These are phyloP conservation scores for Acronicta leporina DNA, from an alignment of 2,888 invertebrate species.

Conservation along the genomic window DNA sequence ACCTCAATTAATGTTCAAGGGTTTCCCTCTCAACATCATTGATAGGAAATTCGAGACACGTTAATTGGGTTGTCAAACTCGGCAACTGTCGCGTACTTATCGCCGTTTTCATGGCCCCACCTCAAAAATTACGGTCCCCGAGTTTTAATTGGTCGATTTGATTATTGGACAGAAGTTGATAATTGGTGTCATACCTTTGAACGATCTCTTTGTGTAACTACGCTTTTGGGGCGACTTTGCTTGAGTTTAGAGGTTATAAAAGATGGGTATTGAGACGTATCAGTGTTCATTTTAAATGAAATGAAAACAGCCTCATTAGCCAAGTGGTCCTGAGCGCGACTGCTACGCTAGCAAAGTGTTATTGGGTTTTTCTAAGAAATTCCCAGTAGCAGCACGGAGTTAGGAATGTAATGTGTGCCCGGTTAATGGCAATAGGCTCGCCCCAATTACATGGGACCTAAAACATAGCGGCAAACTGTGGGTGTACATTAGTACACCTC, in stretches of 20 bases:
- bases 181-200: conserved; percentile 55
- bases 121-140: conserved; percentile 37
- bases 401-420: no score
- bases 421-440: no score
- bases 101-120: conserved; percentile 25
- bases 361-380: no score
- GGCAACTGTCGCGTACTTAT: conserved; percentile 20
- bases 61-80: conserved; percentile 43
- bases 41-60: conserved; percentile 24
- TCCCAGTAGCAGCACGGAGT: no score
- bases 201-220: conserved; percentile 29
- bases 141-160: conserved; percentile 55
- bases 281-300: no score
- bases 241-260: neutral
- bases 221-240: conserved; percentile 2
- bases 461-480: no score
- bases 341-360: no score
- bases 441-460: no score
- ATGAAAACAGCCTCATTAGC: no score
- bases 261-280: neutral
- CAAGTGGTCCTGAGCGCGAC: no score
- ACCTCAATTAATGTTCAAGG: conserved; percentile 22
- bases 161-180: conserved; percentile 54
- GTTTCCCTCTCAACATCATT: conserved; percentile 6
- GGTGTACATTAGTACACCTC: no score